A percentile compares a stretch with the other conserved stretches of the same genome.
Evolutionary conservation across 2,113 vertebrate species (phyloP).

Genomic region (Amblyopsis rosae): DNA sequence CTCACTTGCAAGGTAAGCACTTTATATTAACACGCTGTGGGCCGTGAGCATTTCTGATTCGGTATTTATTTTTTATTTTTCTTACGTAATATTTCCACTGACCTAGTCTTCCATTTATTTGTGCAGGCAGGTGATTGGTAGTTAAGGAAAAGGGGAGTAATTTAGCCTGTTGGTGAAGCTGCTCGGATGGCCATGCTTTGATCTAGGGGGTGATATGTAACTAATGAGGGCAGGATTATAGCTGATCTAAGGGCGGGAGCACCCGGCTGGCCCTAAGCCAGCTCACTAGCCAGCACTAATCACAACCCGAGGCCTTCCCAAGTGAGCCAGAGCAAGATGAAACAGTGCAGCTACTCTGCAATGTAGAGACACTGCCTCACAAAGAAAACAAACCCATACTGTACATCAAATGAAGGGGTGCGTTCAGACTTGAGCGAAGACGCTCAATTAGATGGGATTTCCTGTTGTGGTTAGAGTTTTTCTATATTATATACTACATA

Average conservation of each 20-base stretch:
- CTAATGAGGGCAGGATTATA: conserved; percentile 11
- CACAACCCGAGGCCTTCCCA: neutral
- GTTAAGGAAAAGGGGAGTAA: no score
- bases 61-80: no score
- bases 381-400: no score
- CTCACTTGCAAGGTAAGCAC: conserved; percentile 50
- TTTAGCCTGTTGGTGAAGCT: neutral
- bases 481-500: no score
- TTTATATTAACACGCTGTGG: neutral
- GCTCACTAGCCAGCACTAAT: conserved; percentile 3
- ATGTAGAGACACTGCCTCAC: neutral
- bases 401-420: no score
- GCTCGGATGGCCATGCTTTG: neutral
- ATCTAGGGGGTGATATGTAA: neutral
- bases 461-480: no score
- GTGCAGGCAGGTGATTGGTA: no score
- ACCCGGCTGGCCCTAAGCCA: neutral
- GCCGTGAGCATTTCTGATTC: no score
- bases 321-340: neutral
- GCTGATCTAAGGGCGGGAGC: neutral
- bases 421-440: no score
- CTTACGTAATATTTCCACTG: no score
- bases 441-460: no score
- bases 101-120: no score
- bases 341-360: neutral